Percentiles rank a stretch among this genome's conserved stretches.
Conservation (phyloP, 2,113 vertebrate species). For the Aegypius monachus region DNA sequence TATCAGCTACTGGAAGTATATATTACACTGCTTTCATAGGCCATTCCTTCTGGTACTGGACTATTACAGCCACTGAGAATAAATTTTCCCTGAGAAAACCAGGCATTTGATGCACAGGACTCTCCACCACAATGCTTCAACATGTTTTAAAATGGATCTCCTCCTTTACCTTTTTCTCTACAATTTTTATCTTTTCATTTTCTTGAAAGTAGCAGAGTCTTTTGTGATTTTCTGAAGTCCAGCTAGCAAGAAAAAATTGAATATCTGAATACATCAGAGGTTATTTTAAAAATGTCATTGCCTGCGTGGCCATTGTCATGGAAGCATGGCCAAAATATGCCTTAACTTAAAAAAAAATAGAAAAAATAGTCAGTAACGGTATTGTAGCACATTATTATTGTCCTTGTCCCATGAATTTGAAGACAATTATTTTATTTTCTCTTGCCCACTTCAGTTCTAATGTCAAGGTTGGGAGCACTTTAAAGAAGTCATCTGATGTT, state of each 20-base stretch:
- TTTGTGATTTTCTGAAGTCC: not conserved
- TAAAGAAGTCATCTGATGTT: not conserved
- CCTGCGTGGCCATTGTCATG: not conserved
- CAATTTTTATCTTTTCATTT: not conserved
- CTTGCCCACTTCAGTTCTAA: not conserved
- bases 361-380: fast-evolving
- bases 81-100: not conserved
- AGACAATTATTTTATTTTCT: not conserved
- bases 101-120: not conserved
- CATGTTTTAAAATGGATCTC: not conserved
- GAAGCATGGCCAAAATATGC: not conserved
- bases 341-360: not conserved
- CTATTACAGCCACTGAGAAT: not conserved
- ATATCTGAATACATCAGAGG: not conserved
- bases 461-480: not conserved
- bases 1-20: not conserved
- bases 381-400: not conserved
- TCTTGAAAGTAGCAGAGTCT: not conserved
- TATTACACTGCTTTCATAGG: not conserved
- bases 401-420: not conserved
- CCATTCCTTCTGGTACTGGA: not conserved
- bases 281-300: not conserved
- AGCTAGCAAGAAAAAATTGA: not conserved
- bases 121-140: not conserved
- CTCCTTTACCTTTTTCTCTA: not conserved